A percentile compares a stretch with the other conserved stretches of the same genome.
These are phyloP conservation scores for Sphinx pinastri DNA, from an alignment of 2,888 invertebrate species.

Conservation along the genomic window DNA sequence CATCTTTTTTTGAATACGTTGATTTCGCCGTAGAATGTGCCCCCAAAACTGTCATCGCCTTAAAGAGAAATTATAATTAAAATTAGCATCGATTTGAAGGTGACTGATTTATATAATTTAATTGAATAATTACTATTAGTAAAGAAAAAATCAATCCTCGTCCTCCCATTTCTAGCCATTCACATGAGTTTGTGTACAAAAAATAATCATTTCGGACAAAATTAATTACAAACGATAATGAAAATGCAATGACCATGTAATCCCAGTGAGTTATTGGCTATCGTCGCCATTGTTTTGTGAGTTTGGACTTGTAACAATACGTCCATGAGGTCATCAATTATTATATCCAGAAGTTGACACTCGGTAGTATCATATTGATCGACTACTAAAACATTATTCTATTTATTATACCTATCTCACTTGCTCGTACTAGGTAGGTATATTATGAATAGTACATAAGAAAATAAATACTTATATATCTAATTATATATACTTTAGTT, in stretches of 20 bases:
- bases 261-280: conserved; percentile 40
- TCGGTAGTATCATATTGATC: neutral
- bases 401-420: neutral
- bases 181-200: conserved; percentile 26
- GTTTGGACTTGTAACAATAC: conserved; percentile 7
- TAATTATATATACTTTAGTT: neutral
- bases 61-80: neutral
- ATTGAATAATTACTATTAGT: conserved; percentile 9
- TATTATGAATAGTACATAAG: too few relatives aligned
- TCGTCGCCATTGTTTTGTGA: conserved; percentile 12
- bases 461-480: too few relatives aligned
- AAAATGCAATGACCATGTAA: conserved; percentile 61
- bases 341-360: neutral
- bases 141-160: conserved; percentile 2
- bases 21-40: too few relatives aligned
- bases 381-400: neutral
- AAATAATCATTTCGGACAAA: conserved; percentile 43
- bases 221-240: conserved; percentile 56
- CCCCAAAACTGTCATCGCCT: neutral
- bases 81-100: neutral
- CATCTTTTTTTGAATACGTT: neutral
- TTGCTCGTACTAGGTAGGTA: too few relatives aligned
- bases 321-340: conserved; percentile 8
- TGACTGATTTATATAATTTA: neutral
- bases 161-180: conserved; percentile 15